A percentile compares a stretch with the other conserved stretches of the same genome.
phyloP scores from a whole-genome alignment of 2,113 vertebrate species.

The Atherinomorus stipes region DNA sequence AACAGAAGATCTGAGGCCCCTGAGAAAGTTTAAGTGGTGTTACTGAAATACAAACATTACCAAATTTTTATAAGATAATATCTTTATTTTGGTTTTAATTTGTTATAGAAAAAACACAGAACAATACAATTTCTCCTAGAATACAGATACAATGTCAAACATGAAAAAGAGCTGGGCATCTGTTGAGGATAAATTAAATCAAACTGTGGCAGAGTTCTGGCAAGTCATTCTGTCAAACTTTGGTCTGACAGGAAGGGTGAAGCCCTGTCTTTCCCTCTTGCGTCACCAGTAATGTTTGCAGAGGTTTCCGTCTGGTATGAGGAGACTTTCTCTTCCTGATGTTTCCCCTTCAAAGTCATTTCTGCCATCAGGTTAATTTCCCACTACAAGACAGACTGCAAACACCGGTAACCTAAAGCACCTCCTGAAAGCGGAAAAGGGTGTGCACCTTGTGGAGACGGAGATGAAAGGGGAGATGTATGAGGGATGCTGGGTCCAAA shows the following conservation, averaged over 20 bases:
- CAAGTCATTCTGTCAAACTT: constrained; percentile 23
- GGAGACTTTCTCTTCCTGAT: constrained; percentile 48
- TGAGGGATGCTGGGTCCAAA: constrained; percentile 48
- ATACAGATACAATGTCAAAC: neutral
- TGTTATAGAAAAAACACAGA: neutral
- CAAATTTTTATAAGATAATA: neutral
- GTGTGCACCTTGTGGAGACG: constrained; percentile 43
- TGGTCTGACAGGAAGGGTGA: constrained; percentile 24
- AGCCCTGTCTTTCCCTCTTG: constrained; percentile 34
- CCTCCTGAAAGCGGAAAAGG: constrained; percentile 26
- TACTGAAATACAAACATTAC: neutral
- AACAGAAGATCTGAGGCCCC: constrained; percentile 7
- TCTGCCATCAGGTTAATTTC: constrained; percentile 71
- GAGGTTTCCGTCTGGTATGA: constrained; percentile 60
- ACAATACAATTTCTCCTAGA: neutral
- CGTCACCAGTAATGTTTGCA: constrained; percentile 64
- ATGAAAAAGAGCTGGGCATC: constrained; percentile 10
- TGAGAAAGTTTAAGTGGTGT: neutral
- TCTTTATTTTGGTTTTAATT: neutral
- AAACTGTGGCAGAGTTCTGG: constrained; percentile 1
- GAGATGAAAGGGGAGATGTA: constrained; percentile 58
- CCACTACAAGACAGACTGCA: constrained; percentile 60
- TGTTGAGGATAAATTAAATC: constrained; percentile 5
- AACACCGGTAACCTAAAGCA: constrained; percentile 57
- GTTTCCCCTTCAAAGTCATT: constrained; percentile 44